These are phyloP conservation scores for Gadopsis marmoratus DNA, from an alignment of 2,797 vertebrate species.

Conservation along the genomic window DNA sequence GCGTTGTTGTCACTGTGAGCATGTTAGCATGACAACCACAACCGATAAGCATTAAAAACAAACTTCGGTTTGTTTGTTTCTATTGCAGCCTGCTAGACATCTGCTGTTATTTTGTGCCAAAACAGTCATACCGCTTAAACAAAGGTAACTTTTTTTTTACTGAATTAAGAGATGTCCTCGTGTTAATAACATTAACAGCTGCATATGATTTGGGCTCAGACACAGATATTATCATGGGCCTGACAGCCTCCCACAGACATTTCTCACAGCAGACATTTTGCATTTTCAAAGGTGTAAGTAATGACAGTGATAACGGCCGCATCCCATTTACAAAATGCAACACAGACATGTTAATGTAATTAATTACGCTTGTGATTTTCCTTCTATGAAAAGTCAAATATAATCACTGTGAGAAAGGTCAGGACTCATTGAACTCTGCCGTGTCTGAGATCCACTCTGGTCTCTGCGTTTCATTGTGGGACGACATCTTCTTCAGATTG, in stretches of 20 bases:
- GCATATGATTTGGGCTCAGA: background rate
- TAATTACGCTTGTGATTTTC: background rate
- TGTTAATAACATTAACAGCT: background rate
- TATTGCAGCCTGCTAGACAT: no score
- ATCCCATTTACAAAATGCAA: conserved; percentile 1
- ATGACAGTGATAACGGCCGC: conserved; percentile 30
- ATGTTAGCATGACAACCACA: background rate
- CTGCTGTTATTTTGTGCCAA: no score
- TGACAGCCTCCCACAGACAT: conserved; percentile 59
- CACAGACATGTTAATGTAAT: background rate
- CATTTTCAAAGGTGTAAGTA: conserved; percentile 40
- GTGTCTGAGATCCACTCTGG: background rate
- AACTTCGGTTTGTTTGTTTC: no score
- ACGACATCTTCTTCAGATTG: conserved; percentile 22
- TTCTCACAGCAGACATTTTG: conserved; percentile 45
- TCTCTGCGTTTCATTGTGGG: background rate
- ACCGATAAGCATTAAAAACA: no score
- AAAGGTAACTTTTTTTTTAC: background rate
- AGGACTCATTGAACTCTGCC: background rate
- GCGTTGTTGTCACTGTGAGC: background rate
- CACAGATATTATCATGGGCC: conserved; percentile 36
- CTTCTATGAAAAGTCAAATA: background rate
- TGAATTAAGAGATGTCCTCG: background rate
- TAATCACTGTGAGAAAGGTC: background rate
- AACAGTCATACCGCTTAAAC: background rate